Conservation (phyloP, 2,888 invertebrate genomes). For the Heteromyza rotundicornis region DNA sequence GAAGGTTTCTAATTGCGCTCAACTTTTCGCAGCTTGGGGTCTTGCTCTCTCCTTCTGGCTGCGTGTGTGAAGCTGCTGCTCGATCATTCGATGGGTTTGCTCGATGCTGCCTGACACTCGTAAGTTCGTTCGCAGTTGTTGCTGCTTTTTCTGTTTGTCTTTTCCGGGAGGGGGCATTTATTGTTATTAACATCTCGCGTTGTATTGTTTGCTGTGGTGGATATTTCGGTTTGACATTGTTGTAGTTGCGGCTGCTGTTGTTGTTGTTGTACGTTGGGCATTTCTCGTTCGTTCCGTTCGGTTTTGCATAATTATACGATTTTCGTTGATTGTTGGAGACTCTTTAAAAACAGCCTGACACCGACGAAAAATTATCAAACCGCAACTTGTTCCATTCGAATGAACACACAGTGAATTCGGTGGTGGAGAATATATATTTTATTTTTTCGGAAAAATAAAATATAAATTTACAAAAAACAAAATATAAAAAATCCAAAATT, state of each 20-base stretch:
- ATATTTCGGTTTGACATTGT: neutral
- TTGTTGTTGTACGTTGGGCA: constrained; percentile 18
- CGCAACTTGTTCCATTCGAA: constrained; percentile 64
- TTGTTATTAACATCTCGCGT: neutral
- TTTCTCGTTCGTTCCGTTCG: constrained; percentile 30
- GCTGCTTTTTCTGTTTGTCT: constrained; percentile 1
- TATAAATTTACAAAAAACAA: constrained; percentile 33
- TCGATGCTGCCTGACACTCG: too few relatives aligned
- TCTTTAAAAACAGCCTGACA: constrained; percentile 63
- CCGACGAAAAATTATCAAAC: constrained; percentile 63
- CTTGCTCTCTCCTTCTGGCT: neutral
- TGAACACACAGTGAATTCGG: constrained; percentile 62
- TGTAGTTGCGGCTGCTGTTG: constrained; percentile 17
- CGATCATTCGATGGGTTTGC: neutral
- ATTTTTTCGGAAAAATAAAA: constrained; percentile 26
- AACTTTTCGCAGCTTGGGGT: neutral
- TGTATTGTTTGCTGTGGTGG: constrained; percentile 12
- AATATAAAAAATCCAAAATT: too few relatives aligned
- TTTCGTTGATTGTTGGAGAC: constrained; percentile 51
- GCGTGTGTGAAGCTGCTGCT: neutral
- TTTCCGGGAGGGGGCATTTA: neutral
- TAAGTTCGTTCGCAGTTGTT: constrained; percentile 38
- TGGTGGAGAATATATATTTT: too few relatives aligned
- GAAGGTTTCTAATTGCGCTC: constrained; percentile 5
- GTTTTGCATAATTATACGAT: constrained; percentile 50